phyloP scores from a whole-genome alignment of 2,888 invertebrate genomes.

The Phyllotreta cruciferae region DNA sequence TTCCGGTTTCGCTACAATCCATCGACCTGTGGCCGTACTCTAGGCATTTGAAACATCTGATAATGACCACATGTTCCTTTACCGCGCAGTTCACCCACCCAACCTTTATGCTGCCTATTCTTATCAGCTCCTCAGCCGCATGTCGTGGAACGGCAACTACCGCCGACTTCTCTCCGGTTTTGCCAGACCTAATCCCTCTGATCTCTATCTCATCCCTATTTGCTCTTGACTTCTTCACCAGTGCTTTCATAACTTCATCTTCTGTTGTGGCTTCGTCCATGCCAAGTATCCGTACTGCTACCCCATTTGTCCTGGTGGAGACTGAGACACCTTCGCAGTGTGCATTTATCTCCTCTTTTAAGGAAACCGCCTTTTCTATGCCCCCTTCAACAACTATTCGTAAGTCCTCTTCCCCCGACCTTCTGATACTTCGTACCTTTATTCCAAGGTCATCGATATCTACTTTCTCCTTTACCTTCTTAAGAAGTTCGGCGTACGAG shows the following conservation, averaged over 20 bases:
- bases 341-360: conserved; percentile 5
- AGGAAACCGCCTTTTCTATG: not conserved
- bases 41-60: conserved; percentile 15
- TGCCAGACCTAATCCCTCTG: not conserved
- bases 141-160: conserved; percentile 15
- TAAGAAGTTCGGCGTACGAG: conserved; percentile 20
- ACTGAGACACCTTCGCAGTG: not conserved
- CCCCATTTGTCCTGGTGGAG: not conserved
- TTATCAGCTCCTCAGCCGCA: not conserved
- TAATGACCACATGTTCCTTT: conserved; percentile 14
- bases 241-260: conserved; percentile 1
- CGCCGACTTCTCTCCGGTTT: conserved; percentile 12
- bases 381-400: conserved; percentile 19
- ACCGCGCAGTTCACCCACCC: conserved; percentile 14
- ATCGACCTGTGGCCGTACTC: conserved; percentile 11
- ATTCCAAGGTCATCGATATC: conserved; percentile 12
- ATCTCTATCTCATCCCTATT: not conserved
- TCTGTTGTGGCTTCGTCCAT: conserved; percentile 12
- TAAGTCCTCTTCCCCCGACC: conserved; percentile 7
- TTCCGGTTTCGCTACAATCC: conserved; percentile 7
- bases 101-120: conserved; percentile 10
- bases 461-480: conserved; percentile 9
- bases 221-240: not conserved
- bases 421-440: conserved; percentile 6
- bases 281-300: not conserved